Evolutionary conservation across 2,113 vertebrate species (phyloP), one percentile per base, ranked within the genome.

Genomic region (Ochotona princeps): DNA sequence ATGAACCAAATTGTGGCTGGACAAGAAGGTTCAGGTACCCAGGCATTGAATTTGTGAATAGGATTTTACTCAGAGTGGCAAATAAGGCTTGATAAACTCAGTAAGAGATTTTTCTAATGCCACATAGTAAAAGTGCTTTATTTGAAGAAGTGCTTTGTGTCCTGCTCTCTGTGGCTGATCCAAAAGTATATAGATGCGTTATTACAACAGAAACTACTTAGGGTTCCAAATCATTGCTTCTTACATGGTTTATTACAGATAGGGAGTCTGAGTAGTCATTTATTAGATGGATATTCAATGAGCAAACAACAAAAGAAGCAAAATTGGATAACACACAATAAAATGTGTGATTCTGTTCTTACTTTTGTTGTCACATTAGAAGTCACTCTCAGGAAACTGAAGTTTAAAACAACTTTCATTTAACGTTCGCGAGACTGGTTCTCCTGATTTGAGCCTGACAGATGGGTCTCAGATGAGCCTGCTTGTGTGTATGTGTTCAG

Each of bases 21-120:
- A 93, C 35, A 80, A 60, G 84, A 75, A 75, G 87, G 61, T 28
- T 65, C 89, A 66, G 76, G 57, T 75, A 78, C 21, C 14, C 80
- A 78, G n/a, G 67, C 69, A 81, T 11, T 76, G 81, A 96, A 78
- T 11, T 47, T 76, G 30, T 69, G 84, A 93, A 63, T 17, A 78
- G 35, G 15, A 3, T 49, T 88, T 76, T 89, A 11, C 63, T 70
- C 23, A 60, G 72, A 89, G 66, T 5, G 84, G n/a, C 57, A 21
- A 81, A 60, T n/a, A 35, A 72, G 44, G 49, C 54, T 47, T 95
- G 35, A 94, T 91, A 89, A 65, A 94, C 26, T 91, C 51, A 82
- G 87, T 28, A 95, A 84, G 11, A 49, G 17, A 44, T 44, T 14
- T 66, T 84, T 81, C 78, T 35, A 81, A 89, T 66, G 32, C 57